Percentiles rank a stretch among this genome's conserved stretches.
Conservation (phyloP, 2,113 vertebrate genomes). For the Furnarius figulus region DNA sequence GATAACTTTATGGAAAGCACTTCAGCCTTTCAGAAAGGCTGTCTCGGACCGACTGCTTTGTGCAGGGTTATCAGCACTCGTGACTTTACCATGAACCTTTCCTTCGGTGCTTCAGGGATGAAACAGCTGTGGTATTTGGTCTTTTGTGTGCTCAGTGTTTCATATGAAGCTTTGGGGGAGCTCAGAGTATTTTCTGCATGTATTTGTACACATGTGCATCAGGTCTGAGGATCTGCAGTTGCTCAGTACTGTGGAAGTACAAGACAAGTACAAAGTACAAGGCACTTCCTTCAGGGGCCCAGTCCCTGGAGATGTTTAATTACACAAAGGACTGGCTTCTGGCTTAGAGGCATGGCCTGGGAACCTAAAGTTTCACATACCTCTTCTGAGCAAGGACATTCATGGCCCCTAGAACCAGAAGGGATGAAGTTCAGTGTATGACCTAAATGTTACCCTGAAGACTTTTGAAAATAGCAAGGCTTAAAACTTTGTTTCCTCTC, state of each 20-base stretch:
- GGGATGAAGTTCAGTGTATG: not conserved
- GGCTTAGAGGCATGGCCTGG: not conserved
- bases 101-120: not conserved
- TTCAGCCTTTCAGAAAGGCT: not conserved
- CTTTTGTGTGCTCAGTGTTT: not conserved
- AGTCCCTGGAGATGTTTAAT: not conserved
- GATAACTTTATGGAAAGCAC: slow-evolving; percentile 33
- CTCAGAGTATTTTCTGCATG: not conserved
- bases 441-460: not conserved
- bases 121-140: not conserved
- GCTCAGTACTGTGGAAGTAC: not conserved
- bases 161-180: not conserved
- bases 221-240: not conserved
- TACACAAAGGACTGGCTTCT: not conserved
- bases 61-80: not conserved
- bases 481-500: not conserved
- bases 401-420: not conserved
- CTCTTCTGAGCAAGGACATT: not conserved
- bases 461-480: not conserved
- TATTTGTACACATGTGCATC: rapidly evolving
- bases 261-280: not conserved
- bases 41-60: not conserved
- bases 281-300: not conserved
- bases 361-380: not conserved
- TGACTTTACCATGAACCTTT: slow-evolving; percentile 20